phyloP scores from a whole-genome alignment of 2,797 vertebrate genomes.

The Sciaenops ocellatus region DNA sequence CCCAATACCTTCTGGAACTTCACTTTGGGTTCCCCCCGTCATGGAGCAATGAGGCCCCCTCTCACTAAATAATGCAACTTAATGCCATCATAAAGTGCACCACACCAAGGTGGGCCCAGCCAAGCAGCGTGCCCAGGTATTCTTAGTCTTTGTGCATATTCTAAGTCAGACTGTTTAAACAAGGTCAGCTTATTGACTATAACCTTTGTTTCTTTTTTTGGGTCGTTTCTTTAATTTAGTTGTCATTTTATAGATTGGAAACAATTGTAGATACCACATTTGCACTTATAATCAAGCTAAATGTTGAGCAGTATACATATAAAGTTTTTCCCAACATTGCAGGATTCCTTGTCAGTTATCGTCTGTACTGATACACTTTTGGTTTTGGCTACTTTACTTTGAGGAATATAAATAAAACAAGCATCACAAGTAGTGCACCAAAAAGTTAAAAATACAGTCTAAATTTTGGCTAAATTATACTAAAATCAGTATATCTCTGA shows the following conservation, averaged over 20 bases:
- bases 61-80: conserved; percentile 46
- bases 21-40: conserved; percentile 55
- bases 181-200: neutral
- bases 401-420: neutral
- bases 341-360: too few relatives aligned
- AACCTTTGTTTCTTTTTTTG: neutral
- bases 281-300: conserved; percentile 8
- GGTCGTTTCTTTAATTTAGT: conserved; percentile 15
- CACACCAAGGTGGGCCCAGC: conserved; percentile 45
- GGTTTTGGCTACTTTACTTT: neutral
- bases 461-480: neutral
- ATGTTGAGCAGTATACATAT: neutral
- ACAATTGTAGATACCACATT: conserved; percentile 3
- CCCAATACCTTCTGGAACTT: conserved; percentile 66
- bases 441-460: neutral
- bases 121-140: conserved; percentile 28
- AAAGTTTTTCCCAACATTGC: too few relatives aligned
- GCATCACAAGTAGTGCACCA: neutral
- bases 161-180: conserved; percentile 22
- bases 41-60: conserved; percentile 56
- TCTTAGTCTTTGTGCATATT: conserved; percentile 14
- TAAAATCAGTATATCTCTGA: neutral
- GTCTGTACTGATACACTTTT: neutral
- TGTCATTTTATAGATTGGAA: conserved; percentile 4
- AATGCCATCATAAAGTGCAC: conserved; percentile 62